Percentiles rank a stretch among this genome's conserved stretches.
phyloP scores from a whole-genome alignment of 2,113 vertebrate genomes.

The Physeter macrocephalus region DNA sequence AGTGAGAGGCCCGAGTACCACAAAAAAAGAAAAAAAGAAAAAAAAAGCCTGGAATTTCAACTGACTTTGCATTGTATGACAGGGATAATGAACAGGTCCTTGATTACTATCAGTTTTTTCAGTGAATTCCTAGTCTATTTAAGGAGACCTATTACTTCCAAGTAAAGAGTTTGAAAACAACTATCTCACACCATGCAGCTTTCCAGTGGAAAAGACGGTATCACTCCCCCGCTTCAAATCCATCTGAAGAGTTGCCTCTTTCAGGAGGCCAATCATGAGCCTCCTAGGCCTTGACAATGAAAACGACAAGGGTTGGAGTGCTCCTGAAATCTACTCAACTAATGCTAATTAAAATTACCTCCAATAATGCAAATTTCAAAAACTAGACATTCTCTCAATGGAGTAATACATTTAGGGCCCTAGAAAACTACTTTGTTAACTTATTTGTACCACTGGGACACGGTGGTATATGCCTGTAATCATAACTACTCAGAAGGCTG shows the following conservation, averaged over 20 bases:
- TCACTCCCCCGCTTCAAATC: slow-evolving; percentile 57
- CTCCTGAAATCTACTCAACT: slow-evolving; percentile 47
- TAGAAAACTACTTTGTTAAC: not conserved
- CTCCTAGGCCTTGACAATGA: slow-evolving; percentile 58
- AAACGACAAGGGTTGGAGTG: slow-evolving; percentile 55
- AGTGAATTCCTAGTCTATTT: slow-evolving; percentile 25
- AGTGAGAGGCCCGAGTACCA: no score
- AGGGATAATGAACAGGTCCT: slow-evolving; percentile 6
- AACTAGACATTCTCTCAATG: not conserved
- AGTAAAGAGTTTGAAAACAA: slow-evolving; percentile 56
- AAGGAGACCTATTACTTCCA: slow-evolving; percentile 6
- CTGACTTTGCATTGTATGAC: not conserved
- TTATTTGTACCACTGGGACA: not conserved
- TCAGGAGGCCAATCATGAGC: slow-evolving; percentile 61
- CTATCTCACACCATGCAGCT: slow-evolving; percentile 40
- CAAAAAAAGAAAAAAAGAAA: no score
- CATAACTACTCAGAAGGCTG: not conserved
- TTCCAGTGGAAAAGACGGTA: slow-evolving; percentile 52
- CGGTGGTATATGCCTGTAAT: not conserved
- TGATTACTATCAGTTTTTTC: not conserved
- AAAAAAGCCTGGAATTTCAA: slow-evolving; percentile 29
- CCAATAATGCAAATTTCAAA: not conserved
- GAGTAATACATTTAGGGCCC: not conserved
- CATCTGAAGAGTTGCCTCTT: slow-evolving; percentile 53
- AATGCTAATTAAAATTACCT: slow-evolving; percentile 43